phyloP scores from a whole-genome alignment of 2,888 invertebrate genomes.

The Lypha dubia region DNA sequence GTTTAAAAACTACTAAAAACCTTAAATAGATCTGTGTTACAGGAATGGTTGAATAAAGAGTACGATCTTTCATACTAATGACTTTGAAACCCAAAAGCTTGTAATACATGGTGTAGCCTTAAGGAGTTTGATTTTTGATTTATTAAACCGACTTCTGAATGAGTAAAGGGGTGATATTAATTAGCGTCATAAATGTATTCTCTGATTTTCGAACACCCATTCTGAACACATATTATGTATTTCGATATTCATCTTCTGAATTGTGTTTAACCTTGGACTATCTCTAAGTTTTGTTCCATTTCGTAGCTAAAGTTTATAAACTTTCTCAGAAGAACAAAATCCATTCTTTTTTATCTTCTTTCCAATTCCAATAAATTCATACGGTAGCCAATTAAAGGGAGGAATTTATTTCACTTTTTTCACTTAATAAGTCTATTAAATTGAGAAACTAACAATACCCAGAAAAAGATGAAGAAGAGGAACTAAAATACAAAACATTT shows the following conservation, averaged over 20 bases:
- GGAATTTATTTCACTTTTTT: constrained; percentile 57
- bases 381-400: constrained; percentile 61
- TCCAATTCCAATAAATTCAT: constrained; percentile 19
- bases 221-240: not conserved
- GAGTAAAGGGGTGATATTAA: too few species aligned
- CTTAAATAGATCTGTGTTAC: too few species aligned
- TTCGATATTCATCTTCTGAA: not conserved
- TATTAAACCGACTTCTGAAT: too few species aligned
- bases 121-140: too few species aligned
- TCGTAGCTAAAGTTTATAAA: not conserved
- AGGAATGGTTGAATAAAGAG: too few species aligned
- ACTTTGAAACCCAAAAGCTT: too few species aligned
- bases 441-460: constrained; percentile 41
- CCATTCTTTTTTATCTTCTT: not conserved
- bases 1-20: too few species aligned
- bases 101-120: too few species aligned
- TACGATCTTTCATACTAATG: too few species aligned
- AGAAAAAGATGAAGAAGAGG: constrained; percentile 61
- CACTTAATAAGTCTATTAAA: constrained; percentile 53
- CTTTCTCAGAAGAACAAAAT: not conserved
- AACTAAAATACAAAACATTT: constrained; percentile 42
- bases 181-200: too few species aligned
- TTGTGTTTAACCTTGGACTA: constrained; percentile 6
- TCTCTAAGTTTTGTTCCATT: not conserved
- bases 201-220: too few species aligned